Evolutionary conservation across 1,140 invertebrate species (phyloP).

Genomic region (Reticulitermes speratus): DNA sequence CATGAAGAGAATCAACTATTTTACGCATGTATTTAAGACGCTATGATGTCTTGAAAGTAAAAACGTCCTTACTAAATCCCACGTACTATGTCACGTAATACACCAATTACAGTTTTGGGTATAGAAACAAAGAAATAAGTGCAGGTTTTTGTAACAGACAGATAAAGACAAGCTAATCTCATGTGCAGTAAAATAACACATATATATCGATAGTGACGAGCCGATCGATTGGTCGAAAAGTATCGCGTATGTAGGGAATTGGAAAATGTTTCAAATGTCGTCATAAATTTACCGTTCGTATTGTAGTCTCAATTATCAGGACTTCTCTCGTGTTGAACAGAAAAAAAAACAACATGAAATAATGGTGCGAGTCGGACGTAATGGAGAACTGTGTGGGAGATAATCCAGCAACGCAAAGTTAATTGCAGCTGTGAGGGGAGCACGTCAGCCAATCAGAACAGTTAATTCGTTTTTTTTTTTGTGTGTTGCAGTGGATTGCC

Average conservation of each 20-base stretch:
- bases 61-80: no score
- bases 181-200: not conserved
- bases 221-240: not conserved
- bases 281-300: conserved; percentile 12
- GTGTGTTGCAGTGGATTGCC: not conserved
- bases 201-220: not conserved
- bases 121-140: no score
- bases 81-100: no score
- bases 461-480: conserved; percentile 9
- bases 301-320: conserved; percentile 4
- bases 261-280: conserved; percentile 11
- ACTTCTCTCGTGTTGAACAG: conserved; percentile 4
- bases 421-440: not conserved
- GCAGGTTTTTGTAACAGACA: no score
- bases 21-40: no score
- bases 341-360: conserved; percentile 1
- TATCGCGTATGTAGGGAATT: not conserved
- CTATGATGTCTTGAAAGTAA: no score
- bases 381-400: not conserved
- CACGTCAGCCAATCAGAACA: conserved; percentile 2
- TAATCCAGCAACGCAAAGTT: conserved; percentile 3
- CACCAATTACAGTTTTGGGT: no score
- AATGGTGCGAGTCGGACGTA: not conserved
- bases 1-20: no score
- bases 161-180: not conserved